Conservation (phyloP, 1,140 invertebrate species). For the Brachionus calyciflorus region DNA sequence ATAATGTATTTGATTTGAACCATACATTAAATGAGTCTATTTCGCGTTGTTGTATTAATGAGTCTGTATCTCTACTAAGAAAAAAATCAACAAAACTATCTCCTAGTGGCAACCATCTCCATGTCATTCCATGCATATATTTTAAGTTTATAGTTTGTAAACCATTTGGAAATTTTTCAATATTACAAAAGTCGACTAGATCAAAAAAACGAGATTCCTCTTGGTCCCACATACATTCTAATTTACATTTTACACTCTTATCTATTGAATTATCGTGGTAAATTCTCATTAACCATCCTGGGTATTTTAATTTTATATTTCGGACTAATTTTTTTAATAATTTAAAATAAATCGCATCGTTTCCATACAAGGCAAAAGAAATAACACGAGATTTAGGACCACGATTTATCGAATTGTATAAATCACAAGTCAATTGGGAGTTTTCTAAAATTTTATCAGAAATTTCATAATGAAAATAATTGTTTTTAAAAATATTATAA, state of each 20-base stretch:
- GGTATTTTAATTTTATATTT: constrained; percentile 27
- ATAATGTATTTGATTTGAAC: constrained; percentile 19
- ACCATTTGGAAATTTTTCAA: not conserved
- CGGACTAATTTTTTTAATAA: constrained; percentile 9
- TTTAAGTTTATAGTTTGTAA: not conserved
- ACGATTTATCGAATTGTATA: constrained; percentile 31
- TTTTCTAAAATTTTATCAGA: not conserved
- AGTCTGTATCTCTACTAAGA: constrained; percentile 17
- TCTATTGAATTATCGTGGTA: constrained; percentile 24
- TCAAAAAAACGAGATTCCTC: not conserved
- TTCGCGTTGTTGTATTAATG: constrained; percentile 12
- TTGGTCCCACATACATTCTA: constrained; percentile 9
- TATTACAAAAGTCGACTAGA: constrained; percentile 41
- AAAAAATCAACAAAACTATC: constrained; percentile 29
- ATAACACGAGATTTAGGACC: not conserved
- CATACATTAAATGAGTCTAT: constrained; percentile 25
- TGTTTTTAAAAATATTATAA: no score
- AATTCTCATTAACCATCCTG: constrained; percentile 17
- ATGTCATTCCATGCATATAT: constrained; percentile 38
- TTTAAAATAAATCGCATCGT: not conserved
- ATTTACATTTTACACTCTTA: not conserved
- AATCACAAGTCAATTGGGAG: not conserved
- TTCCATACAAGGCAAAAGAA: constrained; percentile 25
- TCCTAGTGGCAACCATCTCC: constrained; percentile 31
- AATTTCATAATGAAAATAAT: no score